A percentile compares a stretch with the other conserved stretches of the same genome.
Evolutionary conservation across 2,888 invertebrate genomes (phyloP).

Genomic region (Parapristionchus giblindavisi): DNA sequence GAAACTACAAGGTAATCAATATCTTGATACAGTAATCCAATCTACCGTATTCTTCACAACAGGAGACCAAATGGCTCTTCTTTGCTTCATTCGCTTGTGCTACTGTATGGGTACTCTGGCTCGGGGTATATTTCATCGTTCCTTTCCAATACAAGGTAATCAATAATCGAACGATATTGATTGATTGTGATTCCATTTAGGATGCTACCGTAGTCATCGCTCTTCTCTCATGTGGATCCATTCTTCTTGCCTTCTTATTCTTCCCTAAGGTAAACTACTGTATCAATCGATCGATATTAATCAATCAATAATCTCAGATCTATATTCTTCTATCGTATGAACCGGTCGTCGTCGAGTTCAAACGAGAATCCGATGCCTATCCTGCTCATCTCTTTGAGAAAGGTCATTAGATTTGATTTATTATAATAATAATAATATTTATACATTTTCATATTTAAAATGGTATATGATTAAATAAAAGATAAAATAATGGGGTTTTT

Average conservation of each 20-base stretch:
- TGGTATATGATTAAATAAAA: no score
- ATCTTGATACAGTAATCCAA: conserved; percentile 6
- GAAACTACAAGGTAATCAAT: conserved; percentile 63
- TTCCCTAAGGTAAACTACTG: conserved; percentile 58
- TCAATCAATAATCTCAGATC: conserved; percentile 42
- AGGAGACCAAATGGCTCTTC: conserved; percentile 68
- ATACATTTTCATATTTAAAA: no score
- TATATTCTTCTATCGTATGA: conserved; percentile 69
- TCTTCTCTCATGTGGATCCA: conserved; percentile 58
- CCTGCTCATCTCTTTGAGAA: conserved; percentile 57
- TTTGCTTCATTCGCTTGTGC: conserved; percentile 59
- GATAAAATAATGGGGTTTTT: no score
- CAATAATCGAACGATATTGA: not conserved
- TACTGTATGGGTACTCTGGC: conserved; percentile 61
- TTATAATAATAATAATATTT: no score
- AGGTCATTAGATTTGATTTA: conserved; percentile 39
- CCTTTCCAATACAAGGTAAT: conserved; percentile 44
- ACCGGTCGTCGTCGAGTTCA: conserved; percentile 67
- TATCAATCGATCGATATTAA: not conserved
- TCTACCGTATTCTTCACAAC: not conserved
- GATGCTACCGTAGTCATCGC: conserved; percentile 35
- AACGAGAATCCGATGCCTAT: conserved; percentile 46
- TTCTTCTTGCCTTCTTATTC: conserved; percentile 67
- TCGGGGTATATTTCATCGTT: conserved; percentile 53
- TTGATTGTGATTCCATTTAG: conserved; percentile 13